Conservation (phyloP, 2,888 invertebrate species). For the Cheilosia scutellata region DNA sequence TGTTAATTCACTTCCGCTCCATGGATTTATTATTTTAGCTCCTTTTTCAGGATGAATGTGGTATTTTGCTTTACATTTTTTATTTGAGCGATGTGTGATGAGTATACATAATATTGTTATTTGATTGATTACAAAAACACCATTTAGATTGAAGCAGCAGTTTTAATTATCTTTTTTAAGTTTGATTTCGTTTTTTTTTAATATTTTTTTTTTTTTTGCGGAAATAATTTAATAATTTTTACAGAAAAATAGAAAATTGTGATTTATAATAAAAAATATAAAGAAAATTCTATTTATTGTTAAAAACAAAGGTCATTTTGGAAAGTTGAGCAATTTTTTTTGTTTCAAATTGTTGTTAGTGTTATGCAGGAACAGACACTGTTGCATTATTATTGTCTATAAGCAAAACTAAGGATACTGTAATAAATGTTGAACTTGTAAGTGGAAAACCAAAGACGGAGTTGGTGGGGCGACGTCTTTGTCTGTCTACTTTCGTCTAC, state of each 20-base stretch:
- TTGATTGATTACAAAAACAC: conserved; percentile 63
- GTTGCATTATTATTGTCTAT: no score
- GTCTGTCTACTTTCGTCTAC: no score
- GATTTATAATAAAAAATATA: background rate
- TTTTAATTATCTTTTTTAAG: conserved; percentile 22
- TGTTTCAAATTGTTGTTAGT: background rate
- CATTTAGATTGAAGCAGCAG: conserved; percentile 63
- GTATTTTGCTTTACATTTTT: background rate
- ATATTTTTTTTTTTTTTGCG: conserved; percentile 1
- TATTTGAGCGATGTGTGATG: conserved; percentile 57
- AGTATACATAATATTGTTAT: conserved; percentile 44
- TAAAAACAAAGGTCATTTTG: conserved; percentile 2
- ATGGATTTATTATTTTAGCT: conserved; percentile 25
- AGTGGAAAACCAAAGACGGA: no score
- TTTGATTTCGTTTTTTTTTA: conserved; percentile 4
- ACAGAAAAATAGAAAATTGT: background rate
- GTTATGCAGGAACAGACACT: background rate
- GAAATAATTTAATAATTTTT: conserved; percentile 4
- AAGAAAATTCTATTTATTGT: background rate
- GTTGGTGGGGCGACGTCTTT: no score
- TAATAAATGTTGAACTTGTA: no score
- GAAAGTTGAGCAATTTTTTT: background rate
- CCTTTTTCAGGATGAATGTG: conserved; percentile 31
- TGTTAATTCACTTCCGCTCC: conserved; percentile 59
- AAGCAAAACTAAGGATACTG: no score